Conservation (phyloP, 2,797 vertebrate species). For the Eupleurogrammus muticus region DNA sequence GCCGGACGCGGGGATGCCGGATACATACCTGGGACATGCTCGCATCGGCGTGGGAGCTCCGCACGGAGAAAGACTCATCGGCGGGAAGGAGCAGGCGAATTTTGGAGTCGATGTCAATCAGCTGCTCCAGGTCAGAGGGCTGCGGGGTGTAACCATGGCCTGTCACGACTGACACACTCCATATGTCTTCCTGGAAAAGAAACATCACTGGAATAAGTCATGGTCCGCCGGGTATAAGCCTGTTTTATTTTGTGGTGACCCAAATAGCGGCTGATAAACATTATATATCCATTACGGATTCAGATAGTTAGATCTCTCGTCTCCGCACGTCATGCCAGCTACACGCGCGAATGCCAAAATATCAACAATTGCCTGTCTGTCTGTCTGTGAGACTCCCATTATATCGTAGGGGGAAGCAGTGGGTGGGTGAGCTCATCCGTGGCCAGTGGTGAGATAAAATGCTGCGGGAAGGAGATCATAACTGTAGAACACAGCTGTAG, state of each 20-base stretch:
- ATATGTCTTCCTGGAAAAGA: constrained; percentile 65
- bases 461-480: constrained; percentile 35
- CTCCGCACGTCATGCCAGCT: constrained; percentile 29
- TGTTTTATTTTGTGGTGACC: constrained; percentile 40
- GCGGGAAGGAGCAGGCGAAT: constrained; percentile 81
- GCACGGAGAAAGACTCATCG: constrained; percentile 69
- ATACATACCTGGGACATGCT: constrained; percentile 73
- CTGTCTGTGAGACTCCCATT: constrained; percentile 40
- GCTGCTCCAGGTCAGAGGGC: constrained; percentile 80
- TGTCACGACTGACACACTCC: constrained; percentile 66
- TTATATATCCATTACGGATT: constrained; percentile 12
- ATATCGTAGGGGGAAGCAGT: constrained; percentile 37
- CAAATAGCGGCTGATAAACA: constrained; percentile 32
- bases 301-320: constrained; percentile 25
- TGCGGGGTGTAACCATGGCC: constrained; percentile 87
- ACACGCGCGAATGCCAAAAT: constrained; percentile 34
- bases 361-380: constrained; percentile 43
- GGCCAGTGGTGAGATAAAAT: constrained; percentile 59
- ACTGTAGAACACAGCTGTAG: constrained; percentile 45
- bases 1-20: constrained; percentile 6
- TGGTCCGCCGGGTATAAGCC: constrained; percentile 2
- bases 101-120: constrained; percentile 87
- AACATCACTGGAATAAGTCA: constrained; percentile 31
- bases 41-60: constrained; percentile 56
- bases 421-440: constrained; percentile 66